Conservation (phyloP, 35 echinoderm and acorn worm genomes). For the Amphiura filiformis region DNA sequence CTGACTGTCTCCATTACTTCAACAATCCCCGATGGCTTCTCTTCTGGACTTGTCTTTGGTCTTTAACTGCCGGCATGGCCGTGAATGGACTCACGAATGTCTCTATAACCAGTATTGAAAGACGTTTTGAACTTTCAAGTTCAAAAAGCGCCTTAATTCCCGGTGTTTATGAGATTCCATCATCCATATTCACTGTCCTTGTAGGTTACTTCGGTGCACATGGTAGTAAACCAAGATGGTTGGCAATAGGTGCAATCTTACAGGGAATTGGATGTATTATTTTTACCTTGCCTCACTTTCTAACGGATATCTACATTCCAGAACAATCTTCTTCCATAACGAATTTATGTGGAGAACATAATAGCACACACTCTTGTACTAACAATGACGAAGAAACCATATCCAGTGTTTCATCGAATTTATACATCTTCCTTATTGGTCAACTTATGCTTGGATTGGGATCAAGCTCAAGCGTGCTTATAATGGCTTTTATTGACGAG, state of each 20-base stretch:
- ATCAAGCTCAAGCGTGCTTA: neutral
- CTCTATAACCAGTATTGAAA: constrained; percentile 22
- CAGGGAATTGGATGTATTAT: constrained; percentile 5
- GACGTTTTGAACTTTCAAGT: constrained; percentile 18
- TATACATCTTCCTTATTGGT: constrained; percentile 20
- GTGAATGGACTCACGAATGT: constrained; percentile 30
- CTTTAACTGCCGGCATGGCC: constrained; percentile 15
- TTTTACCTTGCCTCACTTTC: constrained; percentile 28
- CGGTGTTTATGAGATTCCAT: constrained; percentile 5
- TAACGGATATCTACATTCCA: constrained; percentile 5
- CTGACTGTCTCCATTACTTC: constrained; percentile 10
- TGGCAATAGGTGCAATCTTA: neutral
- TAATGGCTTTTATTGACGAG: constrained; percentile 12
- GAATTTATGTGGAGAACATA: neutral
- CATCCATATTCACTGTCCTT: neutral
- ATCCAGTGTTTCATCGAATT: neutral
- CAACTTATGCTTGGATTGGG: constrained; percentile 11
- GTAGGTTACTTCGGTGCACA: constrained; percentile 8
- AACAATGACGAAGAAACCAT: neutral
- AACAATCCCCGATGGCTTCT: constrained; percentile 36
- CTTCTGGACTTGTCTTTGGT: neutral
- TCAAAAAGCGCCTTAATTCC: constrained; percentile 21
- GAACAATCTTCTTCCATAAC: neutral
- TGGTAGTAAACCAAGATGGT: constrained; percentile 8
- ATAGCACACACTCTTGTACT: neutral